These are phyloP conservation scores for Dendrocincla tyrannina DNA, from an alignment of 2,797 vertebrate genomes.

Conservation along the genomic window DNA sequence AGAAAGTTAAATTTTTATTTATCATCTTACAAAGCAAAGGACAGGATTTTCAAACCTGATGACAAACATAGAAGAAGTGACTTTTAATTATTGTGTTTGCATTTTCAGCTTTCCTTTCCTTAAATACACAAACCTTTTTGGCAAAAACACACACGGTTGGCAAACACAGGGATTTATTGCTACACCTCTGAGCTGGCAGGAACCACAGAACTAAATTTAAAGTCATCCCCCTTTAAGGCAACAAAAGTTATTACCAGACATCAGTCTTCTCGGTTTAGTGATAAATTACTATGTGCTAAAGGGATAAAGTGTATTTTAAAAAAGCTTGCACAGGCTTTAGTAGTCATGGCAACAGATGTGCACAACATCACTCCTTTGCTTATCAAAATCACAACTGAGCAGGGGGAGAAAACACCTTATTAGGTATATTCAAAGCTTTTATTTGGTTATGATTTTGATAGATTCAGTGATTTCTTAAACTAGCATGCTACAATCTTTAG, in stretches of 20 bases:
- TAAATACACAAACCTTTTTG: neutral
- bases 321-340: conserved; percentile 75
- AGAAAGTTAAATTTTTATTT: neutral
- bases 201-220: conserved; percentile 71
- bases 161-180: conserved; percentile 11
- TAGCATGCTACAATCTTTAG: neutral
- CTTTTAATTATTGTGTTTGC: neutral
- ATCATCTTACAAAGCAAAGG: neutral
- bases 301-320: conserved; percentile 83
- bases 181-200: conserved; percentile 17
- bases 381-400: conserved; percentile 83
- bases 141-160: neutral
- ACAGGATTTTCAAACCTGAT: neutral
- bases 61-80: neutral
- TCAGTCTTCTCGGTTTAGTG: conserved; percentile 78
- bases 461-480: neutral
- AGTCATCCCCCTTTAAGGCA: conserved; percentile 73
- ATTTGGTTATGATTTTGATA: conserved; percentile 35
- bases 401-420: conserved; percentile 44
- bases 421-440: conserved; percentile 46
- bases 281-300: conserved; percentile 85
- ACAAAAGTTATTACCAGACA: conserved; percentile 73
- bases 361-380: conserved; percentile 81
- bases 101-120: neutral
- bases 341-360: conserved; percentile 87